Evolutionary conservation across 64 coral and sea anemone genomes (phyloP), one percentile per base, ranked within the genome.

Genomic region (Catalaphyllia jardinei): DNA sequence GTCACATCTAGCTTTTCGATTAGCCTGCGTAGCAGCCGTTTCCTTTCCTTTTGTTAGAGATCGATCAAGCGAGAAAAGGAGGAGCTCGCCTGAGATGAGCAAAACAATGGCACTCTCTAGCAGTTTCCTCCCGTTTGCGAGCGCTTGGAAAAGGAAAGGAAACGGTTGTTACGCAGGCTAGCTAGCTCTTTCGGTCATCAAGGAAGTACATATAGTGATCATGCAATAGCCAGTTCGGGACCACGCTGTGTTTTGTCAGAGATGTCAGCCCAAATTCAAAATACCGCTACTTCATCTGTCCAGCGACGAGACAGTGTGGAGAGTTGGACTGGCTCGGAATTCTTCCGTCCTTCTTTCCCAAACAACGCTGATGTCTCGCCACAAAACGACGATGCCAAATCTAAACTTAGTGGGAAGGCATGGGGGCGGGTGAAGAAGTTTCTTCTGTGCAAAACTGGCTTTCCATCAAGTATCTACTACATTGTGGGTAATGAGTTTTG

Each of bases 401-500:
- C 54, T 14, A 95, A 88, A 88, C 30, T 92, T 24, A 95, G 89
- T 35, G 94, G 94, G 17, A 92, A 86, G 51, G 89, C 83, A 10
- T 92, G 89, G 89, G 89, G 94, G 15, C 71, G 89, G 14, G 73
- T 95, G 1, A 88, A 54, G 24, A 95, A 95, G 50, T 95, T 95
- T 20, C 30, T 92, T 0, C 12, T 86, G 20, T 82, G 94, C 16
- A 92, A 92, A 52, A 92, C 60, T 52, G 76, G 62, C 17, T 95
- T 95, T 89, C 94, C 94, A 14, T 75, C 72, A 79, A 87, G 89
- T 63, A 92, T 95, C 69, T 95, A 95, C 74, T 95, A 88, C 28
- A 95, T 95, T 50, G 79, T 95, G 35, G 94, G 94, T 19, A 95
- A 95, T 86, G 94, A 95, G 52, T 95, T 95, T 62, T 95, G 94